Evolutionary conservation across 2,888 invertebrate genomes (phyloP).

Genomic region (Junonia oenone): DNA sequence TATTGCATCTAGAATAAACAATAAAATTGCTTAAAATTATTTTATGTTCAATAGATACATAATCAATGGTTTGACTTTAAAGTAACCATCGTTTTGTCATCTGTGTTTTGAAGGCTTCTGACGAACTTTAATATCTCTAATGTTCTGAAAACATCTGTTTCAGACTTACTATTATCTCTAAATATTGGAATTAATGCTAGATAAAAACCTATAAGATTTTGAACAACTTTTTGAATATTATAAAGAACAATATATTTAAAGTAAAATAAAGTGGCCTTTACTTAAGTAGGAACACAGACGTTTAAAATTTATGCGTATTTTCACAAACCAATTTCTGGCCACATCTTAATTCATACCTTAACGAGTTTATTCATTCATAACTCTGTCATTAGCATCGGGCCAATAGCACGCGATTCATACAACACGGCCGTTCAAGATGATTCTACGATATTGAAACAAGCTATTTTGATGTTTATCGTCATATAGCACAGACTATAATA

Average conservation of each 20-base stretch:
- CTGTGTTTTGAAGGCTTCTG: not conserved
- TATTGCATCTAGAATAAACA: slow-evolving; percentile 9
- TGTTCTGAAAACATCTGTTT: not conserved
- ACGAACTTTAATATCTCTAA: not conserved
- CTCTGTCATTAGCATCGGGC: slow-evolving; percentile 14
- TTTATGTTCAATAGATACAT: slow-evolving; percentile 5
- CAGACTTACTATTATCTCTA: too few species aligned
- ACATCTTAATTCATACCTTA: slow-evolving; percentile 15
- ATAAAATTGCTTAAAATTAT: slow-evolving; percentile 3
- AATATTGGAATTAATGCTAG: too few species aligned
- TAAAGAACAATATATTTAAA: too few species aligned
- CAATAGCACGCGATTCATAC: slow-evolving; percentile 15
- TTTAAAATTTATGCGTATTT: slow-evolving; percentile 3
- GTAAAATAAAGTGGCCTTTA: not conserved
- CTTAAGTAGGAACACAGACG: not conserved
- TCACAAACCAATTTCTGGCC: slow-evolving; percentile 6
- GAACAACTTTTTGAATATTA: too few species aligned
- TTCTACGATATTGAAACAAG: slow-evolving; percentile 5
- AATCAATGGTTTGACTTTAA: not conserved
- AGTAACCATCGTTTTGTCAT: slow-evolving; percentile 12
- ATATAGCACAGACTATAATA: slow-evolving; percentile 1
- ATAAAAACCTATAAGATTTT: too few species aligned
- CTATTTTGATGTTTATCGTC: slow-evolving; percentile 9
- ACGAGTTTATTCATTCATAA: slow-evolving; percentile 19
- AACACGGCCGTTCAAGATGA: slow-evolving; percentile 4